Evolutionary conservation across 2,888 invertebrate species (phyloP).

Genomic region (Allacma fusca): DNA sequence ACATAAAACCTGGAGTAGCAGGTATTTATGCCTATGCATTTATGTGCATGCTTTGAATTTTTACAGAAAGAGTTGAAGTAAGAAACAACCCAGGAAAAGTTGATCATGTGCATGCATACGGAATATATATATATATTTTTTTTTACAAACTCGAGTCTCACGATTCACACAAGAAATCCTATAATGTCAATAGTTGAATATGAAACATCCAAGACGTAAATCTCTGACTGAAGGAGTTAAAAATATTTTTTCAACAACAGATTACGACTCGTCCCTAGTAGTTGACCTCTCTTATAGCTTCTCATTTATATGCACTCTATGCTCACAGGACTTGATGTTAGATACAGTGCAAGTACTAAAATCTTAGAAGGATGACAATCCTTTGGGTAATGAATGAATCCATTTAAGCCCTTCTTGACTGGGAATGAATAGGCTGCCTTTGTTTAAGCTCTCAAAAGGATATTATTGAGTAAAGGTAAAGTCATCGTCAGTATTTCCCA

Average conservation of each 20-base stretch:
- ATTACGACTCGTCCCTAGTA: not conserved
- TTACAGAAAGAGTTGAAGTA: not conserved
- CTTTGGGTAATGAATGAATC: not conserved
- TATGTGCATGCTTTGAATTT: not conserved
- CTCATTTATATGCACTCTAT: not conserved
- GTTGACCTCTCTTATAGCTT: not conserved
- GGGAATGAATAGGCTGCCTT: not conserved
- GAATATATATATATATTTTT: not conserved
- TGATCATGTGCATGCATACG: conserved; percentile 3
- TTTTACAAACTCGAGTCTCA: not conserved
- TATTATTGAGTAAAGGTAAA: not conserved
- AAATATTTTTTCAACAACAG: not conserved
- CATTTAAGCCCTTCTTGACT: not conserved
- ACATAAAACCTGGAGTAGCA: no score
- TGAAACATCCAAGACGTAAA: not conserved
- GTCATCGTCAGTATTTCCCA: not conserved
- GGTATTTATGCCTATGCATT: not conserved
- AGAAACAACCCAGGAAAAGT: not conserved
- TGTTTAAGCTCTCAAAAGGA: not conserved
- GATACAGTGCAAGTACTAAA: not conserved
- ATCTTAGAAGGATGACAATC: not conserved
- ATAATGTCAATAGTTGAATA: not conserved
- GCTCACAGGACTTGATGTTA: not conserved
- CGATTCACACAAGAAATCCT: not conserved
- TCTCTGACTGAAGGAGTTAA: not conserved